Evolutionary conservation across 1,140 invertebrate species (phyloP).

Genomic region (Apis florea): DNA sequence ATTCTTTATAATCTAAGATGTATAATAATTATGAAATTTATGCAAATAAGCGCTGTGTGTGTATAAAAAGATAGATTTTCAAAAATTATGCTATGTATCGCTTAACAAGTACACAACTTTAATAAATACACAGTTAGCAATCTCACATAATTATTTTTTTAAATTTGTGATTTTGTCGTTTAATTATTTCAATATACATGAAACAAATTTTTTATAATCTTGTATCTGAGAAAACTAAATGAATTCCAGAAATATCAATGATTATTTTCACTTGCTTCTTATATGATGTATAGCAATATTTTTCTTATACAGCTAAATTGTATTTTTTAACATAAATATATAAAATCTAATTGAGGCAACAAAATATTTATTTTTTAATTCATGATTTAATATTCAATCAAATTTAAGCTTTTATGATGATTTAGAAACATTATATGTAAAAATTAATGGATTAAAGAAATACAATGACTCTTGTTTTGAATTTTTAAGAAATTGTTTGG

Average conservation of each 20-base stretch:
- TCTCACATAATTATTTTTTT: slow-evolving; percentile 15
- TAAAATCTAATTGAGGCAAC: slow-evolving; percentile 2
- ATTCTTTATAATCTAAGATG: background rate
- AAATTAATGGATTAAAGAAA: background rate
- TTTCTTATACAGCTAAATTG: background rate
- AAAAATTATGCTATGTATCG: slow-evolving; percentile 66
- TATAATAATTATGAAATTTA: slow-evolving; percentile 31
- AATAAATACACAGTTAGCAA: slow-evolving; percentile 41
- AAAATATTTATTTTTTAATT: background rate
- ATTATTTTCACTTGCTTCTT: slow-evolving; percentile 6
- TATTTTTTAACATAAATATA: background rate
- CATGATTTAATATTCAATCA: background rate
- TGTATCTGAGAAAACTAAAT: background rate
- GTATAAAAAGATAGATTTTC: slow-evolving; percentile 29
- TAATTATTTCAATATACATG: slow-evolving; percentile 33
- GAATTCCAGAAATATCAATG: background rate
- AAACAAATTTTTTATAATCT: background rate
- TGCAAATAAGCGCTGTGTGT: slow-evolving; percentile 18
- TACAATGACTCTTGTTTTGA: slow-evolving; percentile 26
- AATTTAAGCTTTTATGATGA: background rate
- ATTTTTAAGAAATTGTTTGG: slow-evolving; percentile 30
- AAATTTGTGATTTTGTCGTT: slow-evolving; percentile 36
- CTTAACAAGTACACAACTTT: slow-evolving; percentile 65
- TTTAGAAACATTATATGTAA: background rate
- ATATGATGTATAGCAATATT: slow-evolving; percentile 5